Evolutionary conservation across 64 coral and sea anemone genomes (phyloP).

Genomic region (Actinia tenebrosa): DNA sequence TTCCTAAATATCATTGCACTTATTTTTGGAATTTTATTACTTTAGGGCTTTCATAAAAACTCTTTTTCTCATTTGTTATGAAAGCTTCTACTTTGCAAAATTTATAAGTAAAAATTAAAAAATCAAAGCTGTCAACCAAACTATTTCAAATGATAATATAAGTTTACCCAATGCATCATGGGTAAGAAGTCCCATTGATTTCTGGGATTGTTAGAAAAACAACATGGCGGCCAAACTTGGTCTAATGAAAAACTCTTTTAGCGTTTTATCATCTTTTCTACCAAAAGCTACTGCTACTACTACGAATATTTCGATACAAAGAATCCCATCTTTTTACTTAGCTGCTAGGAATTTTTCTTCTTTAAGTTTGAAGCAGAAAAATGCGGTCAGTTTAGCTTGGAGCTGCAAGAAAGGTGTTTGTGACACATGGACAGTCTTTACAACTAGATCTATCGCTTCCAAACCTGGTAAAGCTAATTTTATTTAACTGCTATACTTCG

Average conservation of each 20-base stretch:
- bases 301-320: neutral
- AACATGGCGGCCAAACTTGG: slow-evolving; percentile 70
- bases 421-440: neutral
- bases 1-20: too few relatives aligned
- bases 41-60: too few relatives aligned
- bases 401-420: neutral
- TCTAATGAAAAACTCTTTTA: neutral
- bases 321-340: neutral
- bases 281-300: neutral
- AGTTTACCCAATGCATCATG: neutral
- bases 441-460: neutral
- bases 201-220: slow-evolving; percentile 2
- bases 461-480: neutral
- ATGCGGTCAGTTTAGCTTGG: neutral
- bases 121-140: neutral
- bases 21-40: too few relatives aligned
- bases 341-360: slow-evolving; percentile 1
- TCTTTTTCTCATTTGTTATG: too few relatives aligned
- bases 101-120: neutral
- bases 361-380: neutral
- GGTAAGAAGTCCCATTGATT: neutral
- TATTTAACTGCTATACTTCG: neutral
- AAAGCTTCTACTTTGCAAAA: too few relatives aligned
- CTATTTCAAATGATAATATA: too few relatives aligned
- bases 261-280: neutral